Conservation (phyloP, 2,797 vertebrate species). For the Danio aesculapii region DNA sequence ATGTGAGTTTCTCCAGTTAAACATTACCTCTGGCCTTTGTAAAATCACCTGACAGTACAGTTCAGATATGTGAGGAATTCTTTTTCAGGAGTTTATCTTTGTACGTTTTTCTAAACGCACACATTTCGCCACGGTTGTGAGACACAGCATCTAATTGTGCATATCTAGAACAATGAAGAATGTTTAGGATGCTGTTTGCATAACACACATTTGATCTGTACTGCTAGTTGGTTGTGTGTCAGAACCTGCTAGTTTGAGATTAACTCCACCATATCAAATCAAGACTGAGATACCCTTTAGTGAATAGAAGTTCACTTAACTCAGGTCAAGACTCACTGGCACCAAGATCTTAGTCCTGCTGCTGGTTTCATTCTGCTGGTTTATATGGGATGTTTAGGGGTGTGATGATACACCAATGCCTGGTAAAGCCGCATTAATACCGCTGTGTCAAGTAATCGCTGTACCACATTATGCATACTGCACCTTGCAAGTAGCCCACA, state of each 20-base stretch:
- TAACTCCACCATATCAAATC: constrained; percentile 41
- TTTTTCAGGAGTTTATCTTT: constrained; percentile 27
- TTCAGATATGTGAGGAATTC: constrained; percentile 29
- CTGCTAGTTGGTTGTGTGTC: neutral
- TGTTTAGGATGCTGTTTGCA: neutral
- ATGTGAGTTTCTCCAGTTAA: constrained; percentile 52
- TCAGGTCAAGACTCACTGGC: neutral
- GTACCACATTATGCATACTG: no score
- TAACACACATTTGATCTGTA: neutral
- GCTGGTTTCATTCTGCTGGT: neutral
- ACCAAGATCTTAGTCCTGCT: neutral
- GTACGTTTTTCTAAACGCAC: neutral
- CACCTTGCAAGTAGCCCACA: no score
- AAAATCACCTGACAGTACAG: constrained; percentile 51
- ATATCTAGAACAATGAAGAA: constrained; percentile 11
- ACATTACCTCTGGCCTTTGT: constrained; percentile 56
- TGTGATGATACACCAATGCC: no score
- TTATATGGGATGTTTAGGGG: neutral
- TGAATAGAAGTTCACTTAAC: constrained; percentile 38
- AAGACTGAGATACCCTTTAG: constrained; percentile 29
- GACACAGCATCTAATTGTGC: neutral
- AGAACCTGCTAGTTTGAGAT: constrained; percentile 43
- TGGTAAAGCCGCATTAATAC: no score
- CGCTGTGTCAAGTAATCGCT: no score
- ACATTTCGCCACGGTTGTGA: neutral